Conservation (phyloP, 2,113 vertebrate species). For the Pterocles gutturalis region DNA sequence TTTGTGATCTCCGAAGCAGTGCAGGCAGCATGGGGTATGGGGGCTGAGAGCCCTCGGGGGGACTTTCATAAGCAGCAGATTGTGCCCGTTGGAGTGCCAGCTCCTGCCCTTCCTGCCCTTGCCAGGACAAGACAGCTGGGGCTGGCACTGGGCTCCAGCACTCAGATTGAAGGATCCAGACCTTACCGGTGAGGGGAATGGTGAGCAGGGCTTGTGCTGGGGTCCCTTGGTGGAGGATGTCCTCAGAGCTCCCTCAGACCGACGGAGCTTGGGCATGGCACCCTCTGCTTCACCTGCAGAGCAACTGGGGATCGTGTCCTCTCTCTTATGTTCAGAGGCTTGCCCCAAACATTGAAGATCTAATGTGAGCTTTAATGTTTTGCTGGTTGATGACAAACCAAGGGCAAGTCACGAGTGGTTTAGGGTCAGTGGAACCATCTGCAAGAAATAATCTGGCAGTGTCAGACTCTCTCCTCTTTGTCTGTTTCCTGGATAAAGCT, state of each 20-base stretch:
- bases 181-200: neutral
- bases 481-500: neutral
- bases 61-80: rapidly evolving
- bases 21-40: rapidly evolving
- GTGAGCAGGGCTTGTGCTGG: neutral
- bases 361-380: neutral
- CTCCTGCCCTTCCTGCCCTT: neutral
- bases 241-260: neutral
- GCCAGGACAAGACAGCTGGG: neutral
- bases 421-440: neutral
- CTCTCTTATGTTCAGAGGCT: neutral
- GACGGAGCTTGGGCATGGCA: neutral
- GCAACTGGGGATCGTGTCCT: neutral
- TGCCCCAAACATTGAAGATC: neutral
- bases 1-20: neutral
- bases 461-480: neutral
- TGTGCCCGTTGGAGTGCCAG: rapidly evolving
- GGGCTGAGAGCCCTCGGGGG: neutral
- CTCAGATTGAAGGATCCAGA: neutral
- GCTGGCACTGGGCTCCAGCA: neutral
- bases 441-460: neutral
- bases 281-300: neutral
- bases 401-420: neutral
- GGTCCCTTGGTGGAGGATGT: neutral
- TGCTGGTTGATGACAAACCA: neutral